Percentiles rank a stretch among this genome's conserved stretches.
These are phyloP conservation scores for Oncorhynchus keta DNA, from an alignment of 2,113 vertebrate species.

Conservation along the genomic window DNA sequence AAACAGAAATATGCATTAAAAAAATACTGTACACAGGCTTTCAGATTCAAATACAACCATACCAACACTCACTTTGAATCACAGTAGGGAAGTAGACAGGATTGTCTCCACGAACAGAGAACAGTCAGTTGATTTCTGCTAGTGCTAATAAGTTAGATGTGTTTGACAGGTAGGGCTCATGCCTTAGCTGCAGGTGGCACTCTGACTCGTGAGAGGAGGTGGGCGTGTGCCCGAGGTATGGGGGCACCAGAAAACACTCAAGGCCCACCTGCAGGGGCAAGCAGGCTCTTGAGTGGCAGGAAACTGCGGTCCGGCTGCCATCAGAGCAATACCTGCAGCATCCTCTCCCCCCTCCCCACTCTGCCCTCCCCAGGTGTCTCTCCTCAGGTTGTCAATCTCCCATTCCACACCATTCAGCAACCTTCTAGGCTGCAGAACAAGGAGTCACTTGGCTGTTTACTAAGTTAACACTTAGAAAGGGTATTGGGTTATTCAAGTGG, in stretches of 20 bases:
- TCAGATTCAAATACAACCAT: constrained; percentile 19
- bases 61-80: constrained; percentile 24
- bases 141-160: constrained; percentile 17
- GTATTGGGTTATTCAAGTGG: constrained; percentile 3
- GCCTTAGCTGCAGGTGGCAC: constrained; percentile 27
- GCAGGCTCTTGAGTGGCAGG: constrained; percentile 52
- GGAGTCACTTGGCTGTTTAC: constrained; percentile 19
- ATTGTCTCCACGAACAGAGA: constrained; percentile 7
- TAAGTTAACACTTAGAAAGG: constrained; percentile 32
- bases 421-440: constrained; percentile 15
- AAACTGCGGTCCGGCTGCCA: constrained; percentile 45
- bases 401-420: constrained; percentile 15
- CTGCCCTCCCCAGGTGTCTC: constrained; percentile 39
- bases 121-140: constrained; percentile 22
- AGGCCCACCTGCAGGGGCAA: constrained; percentile 19
- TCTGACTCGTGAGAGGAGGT: not conserved
- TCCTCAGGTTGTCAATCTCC: constrained; percentile 48
- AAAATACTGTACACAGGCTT: not conserved
- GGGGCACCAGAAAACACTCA: not conserved
- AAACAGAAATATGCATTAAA: constrained; percentile 1
- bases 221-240: constrained; percentile 21
- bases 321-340: constrained; percentile 61
- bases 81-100: constrained; percentile 13
- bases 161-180: constrained; percentile 24
- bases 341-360: constrained; percentile 13